Evolutionary conservation across 2,113 vertebrate species (phyloP), one percentile per base, ranked within the genome.

Genomic region (Tachuris rubrigastra): DNA sequence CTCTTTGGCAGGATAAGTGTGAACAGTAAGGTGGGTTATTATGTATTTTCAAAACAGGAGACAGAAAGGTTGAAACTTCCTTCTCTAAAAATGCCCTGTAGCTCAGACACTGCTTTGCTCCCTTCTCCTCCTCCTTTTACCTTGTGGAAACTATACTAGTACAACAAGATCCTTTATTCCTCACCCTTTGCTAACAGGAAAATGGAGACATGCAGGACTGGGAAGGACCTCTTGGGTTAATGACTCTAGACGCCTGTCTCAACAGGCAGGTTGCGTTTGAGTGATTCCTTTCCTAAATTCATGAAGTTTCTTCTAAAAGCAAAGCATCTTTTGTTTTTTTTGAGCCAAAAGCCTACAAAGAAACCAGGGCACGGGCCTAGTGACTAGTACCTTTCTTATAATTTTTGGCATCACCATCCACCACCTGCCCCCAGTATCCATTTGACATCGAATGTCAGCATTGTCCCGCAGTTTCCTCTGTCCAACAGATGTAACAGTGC

Each of bases 131-230:
- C 74, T 81, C 35, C 35, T 91, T 33, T 46, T 69, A 28, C 27
- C 39, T 67, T 80, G 52, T 90, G 76, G 90, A 91, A 93, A 84
- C 31, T 59, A n/a, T 60, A 91, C 90, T 30, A 84, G 82, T 90
- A 33, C 44, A 88, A 83, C 85, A 85, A 86, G 79, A 65, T 96
- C 47, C 41, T 68, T 86, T 81, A 35, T 25, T 82, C n/a, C 31
- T 91, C 12, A 37, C 16, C 31, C 63, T 77, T 49, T 87, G 50
- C 74, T 95, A 95, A 82, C 21, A 35, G 68, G 30, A 91, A 93
- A 83, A 95, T 18, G 74, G 52, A 85, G 35, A n/a, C 75, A 28
- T 28, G 31, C 23, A 67, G 52, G 87, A 86, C 73, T 89, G 68
- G 55, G 67, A 90, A 78, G 71, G 52, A 78, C 35, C 65, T 81